Conservation (phyloP, 2,113 vertebrate species). For the Sterna hirundo region DNA sequence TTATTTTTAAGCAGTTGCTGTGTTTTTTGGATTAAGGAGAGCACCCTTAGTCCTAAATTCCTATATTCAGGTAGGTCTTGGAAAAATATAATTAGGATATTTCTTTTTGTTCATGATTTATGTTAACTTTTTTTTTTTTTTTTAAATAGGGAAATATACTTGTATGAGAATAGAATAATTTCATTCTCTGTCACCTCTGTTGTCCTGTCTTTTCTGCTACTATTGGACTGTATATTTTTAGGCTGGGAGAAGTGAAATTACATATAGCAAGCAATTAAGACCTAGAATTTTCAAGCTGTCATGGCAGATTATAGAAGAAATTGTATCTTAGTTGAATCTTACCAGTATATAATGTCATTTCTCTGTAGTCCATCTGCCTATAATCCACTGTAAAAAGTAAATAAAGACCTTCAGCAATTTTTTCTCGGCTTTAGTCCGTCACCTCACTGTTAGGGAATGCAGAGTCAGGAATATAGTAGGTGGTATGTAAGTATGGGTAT, state of each 20-base stretch:
- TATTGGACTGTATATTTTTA: not conserved
- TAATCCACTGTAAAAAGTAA: slow-evolving; percentile 3
- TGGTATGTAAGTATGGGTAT: not conserved
- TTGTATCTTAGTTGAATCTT: not conserved
- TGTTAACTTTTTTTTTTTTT: not conserved
- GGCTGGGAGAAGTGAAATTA: not conserved
- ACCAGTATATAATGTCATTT: not conserved
- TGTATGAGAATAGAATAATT: not conserved
- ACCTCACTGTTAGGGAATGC: not conserved
- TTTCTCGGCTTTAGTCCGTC: not conserved
- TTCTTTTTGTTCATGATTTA: not conserved
- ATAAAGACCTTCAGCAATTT: not conserved
- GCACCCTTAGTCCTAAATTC: not conserved
- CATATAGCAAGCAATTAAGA: slow-evolving; percentile 29
- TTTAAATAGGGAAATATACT: not conserved
- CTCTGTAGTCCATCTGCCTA: not conserved
- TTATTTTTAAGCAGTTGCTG: not conserved
- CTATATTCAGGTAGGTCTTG: not conserved
- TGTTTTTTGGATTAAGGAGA: not conserved
- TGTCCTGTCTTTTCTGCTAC: slow-evolving; percentile 1
- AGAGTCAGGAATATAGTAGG: not conserved
- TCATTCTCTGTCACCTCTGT: not conserved
- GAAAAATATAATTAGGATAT: not conserved
- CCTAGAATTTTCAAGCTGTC: slow-evolving; percentile 13
- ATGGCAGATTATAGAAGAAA: not conserved